phyloP scores from a whole-genome alignment of 1,140 invertebrate species.

The Macrostomum lignano region DNA sequence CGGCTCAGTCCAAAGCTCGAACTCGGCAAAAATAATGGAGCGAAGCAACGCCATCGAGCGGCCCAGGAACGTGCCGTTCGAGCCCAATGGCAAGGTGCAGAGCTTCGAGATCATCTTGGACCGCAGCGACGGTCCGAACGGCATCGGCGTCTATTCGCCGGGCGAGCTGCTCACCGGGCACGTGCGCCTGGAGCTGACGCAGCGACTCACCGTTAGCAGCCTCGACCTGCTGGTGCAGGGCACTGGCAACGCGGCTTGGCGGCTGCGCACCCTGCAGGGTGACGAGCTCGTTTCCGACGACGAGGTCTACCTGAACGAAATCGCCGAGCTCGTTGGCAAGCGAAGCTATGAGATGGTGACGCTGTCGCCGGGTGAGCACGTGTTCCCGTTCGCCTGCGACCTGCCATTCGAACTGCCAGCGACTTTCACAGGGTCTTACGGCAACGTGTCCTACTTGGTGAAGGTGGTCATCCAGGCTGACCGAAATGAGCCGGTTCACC shows the following conservation, averaged over 20 bases:
- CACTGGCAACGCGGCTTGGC: slow-evolving; percentile 17
- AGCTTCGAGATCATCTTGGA: neutral
- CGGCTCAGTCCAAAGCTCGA: neutral
- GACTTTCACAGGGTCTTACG: slow-evolving; percentile 24
- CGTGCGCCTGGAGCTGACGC: no score
- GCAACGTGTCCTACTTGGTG: slow-evolving; percentile 23
- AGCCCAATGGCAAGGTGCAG: neutral
- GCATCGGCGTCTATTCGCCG: slow-evolving; percentile 12
- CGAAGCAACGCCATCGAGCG: no score
- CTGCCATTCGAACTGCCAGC: slow-evolving; percentile 19
- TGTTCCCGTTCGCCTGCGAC: slow-evolving; percentile 18
- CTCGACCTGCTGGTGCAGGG: no score
- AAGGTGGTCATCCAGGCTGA: slow-evolving; percentile 16
- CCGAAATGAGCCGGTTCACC: slow-evolving; percentile 8
- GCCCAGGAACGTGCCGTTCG: no score
- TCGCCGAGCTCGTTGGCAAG: slow-evolving; percentile 8
- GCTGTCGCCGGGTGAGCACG: slow-evolving; percentile 11
- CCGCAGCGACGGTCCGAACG: neutral
- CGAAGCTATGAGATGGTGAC: slow-evolving; percentile 8
- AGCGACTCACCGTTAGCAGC: no score
- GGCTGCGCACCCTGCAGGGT: slow-evolving; percentile 10
- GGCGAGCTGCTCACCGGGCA: no score
- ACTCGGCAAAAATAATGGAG: no score
- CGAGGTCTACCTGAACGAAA: slow-evolving; percentile 18
- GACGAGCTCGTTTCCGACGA: slow-evolving; percentile 10